Evolutionary conservation across 2,113 vertebrate species (phyloP).

Genomic region (Petromus typicus): DNA sequence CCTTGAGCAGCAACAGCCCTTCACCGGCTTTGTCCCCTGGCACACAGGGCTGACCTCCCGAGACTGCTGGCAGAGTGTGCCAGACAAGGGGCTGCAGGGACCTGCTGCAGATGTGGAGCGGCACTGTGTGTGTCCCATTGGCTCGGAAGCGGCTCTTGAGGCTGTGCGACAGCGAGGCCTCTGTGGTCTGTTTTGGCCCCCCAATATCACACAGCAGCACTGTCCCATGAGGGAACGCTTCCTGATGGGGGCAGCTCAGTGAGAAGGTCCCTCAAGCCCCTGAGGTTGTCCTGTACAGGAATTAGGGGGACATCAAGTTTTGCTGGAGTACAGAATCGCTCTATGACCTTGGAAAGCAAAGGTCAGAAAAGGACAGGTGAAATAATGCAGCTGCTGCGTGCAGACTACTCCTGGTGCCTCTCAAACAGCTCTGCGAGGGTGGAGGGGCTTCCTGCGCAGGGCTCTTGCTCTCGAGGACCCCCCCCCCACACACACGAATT

Average conservation of each 20-base stretch:
- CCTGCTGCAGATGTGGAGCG: background rate
- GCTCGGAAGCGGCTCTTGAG: background rate
- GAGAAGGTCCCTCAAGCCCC: background rate
- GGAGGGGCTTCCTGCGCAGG: background rate
- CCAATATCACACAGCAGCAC: no score
- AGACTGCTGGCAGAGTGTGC: background rate
- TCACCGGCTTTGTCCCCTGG: background rate
- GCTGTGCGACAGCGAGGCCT: background rate
- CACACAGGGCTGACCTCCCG: background rate
- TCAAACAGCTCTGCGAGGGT: background rate
- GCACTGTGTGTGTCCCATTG: background rate
- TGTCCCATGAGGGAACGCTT: background rate
- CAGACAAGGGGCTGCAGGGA: accelerated
- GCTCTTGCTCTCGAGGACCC: background rate
- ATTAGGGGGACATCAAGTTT: background rate
- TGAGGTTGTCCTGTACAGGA: background rate
- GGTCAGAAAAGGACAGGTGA: background rate
- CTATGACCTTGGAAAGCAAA: background rate
- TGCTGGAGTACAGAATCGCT: no score
- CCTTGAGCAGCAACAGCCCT: background rate
- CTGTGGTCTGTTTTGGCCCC: no score
- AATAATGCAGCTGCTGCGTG: background rate
- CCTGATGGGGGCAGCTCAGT: background rate
- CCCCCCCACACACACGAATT: no score
- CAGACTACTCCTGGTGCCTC: background rate